Base-by-base conservation (phyloP, 2,888 invertebrate species). In the Pteria penguin region DNA sequence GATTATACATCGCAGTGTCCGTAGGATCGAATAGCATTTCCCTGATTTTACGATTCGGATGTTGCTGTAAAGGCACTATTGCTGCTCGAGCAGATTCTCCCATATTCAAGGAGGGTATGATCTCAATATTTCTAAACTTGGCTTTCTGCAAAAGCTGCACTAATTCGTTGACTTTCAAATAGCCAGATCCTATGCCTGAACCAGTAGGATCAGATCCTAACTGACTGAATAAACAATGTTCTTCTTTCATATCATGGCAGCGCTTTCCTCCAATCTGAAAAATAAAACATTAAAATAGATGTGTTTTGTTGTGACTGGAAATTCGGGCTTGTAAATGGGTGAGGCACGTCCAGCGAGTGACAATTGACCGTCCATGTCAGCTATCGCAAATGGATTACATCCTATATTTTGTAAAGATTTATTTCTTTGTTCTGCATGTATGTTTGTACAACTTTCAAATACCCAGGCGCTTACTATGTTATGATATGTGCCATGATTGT, bases 181-280 rank as follows among this genome's bases (percentile, higher is more conserved):
- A 84, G 8, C 87, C 86, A 22, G 69, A 76, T 11, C 76, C 76
- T 18, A 29, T 36, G 0, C 73, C 55, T 18, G 74, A 58, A 18
- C 58, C 72, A 33, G 72, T 72, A 0, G 87, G 87, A 2, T 81
- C 81, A 0, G 86, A 83, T 24, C 88, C 88, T n/a, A 87, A 67
- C 45, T 81, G 76, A 18, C 86, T 78, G 60, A 85, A 57, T n/a
- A 88, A 54, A 60, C 82, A 83, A 1, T 66, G 32, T 26, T 60
- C 58, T 62, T 88, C 87, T 0, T 65, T 36, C 0, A 72, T 54
- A 78, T 86, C 85, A 52, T 84, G 81, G 33, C 85, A 83, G n/a
- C 85, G 63, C 31, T 66, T 72, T 31, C 66, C 65, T 22, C 75
- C 78, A 24, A 79, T 33, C 75, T 75, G 32, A 32, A 69, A 60